phyloP scores from a whole-genome alignment of 2,113 vertebrate species.

The Sigmodon hispidus region DNA sequence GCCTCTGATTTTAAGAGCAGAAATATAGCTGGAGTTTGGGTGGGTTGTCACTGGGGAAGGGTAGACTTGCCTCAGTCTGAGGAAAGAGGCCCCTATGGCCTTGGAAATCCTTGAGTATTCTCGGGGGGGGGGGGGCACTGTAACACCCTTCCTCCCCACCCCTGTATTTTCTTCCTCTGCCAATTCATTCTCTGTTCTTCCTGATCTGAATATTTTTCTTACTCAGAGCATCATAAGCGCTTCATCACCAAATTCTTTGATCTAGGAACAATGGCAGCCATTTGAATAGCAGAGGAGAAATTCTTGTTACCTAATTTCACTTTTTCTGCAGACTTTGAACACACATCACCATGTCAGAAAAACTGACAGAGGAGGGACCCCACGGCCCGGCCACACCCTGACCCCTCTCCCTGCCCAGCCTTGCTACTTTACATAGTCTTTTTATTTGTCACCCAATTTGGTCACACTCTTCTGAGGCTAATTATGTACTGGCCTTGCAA shows the following conservation, averaged over 20 bases:
- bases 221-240: conserved; percentile 48
- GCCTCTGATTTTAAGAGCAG: not conserved
- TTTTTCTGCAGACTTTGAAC: conserved; percentile 68
- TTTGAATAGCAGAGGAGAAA: conserved; percentile 65
- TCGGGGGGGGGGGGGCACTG: accelerated
- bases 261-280: conserved; percentile 70
- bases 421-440: conserved; percentile 58
- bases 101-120: not conserved
- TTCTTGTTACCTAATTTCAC: conserved; percentile 68
- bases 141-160: not conserved
- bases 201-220: conserved; percentile 62
- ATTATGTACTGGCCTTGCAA: conserved; percentile 80
- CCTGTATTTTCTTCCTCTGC: not conserved
- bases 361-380: conserved; percentile 13
- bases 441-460: conserved; percentile 68
- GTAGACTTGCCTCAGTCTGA: not conserved
- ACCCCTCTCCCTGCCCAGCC: conserved; percentile 29
- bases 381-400: conserved; percentile 65
- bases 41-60: not conserved
- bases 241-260: conserved; percentile 76
- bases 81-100: not conserved
- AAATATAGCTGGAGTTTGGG: not conserved
- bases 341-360: conserved; percentile 27
- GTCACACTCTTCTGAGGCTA: conserved; percentile 80
- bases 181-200: conserved; percentile 55